A percentile compares a stretch with the other conserved stretches of the same genome.
Conservation (phyloP, 2,888 invertebrate species). For the Quadriops clusia region DNA sequence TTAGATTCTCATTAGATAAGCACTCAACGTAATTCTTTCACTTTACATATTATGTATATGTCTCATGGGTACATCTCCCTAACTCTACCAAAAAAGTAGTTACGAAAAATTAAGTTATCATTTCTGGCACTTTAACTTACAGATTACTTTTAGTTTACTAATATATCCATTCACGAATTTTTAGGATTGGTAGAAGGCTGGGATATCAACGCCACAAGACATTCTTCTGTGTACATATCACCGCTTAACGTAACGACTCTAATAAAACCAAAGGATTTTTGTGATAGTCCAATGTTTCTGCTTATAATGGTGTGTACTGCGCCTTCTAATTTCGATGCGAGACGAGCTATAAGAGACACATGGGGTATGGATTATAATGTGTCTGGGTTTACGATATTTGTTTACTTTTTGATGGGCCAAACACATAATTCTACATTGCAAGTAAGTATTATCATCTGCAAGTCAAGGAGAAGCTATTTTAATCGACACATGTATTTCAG, state of each 20-base stretch:
- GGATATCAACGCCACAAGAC: no score
- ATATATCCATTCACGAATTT: no score
- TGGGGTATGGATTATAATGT: slow-evolving; percentile 44
- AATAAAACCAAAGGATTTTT: slow-evolving; percentile 47
- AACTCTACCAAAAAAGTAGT: no score
- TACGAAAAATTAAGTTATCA: no score
- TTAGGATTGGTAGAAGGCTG: no score
- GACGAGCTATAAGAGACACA: slow-evolving; percentile 56
- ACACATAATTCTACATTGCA: slow-evolving; percentile 43
- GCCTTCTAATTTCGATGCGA: slow-evolving; percentile 51
- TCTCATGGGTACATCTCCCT: no score
- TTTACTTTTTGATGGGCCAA: slow-evolving; percentile 50
- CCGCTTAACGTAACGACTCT: slow-evolving; percentile 56
- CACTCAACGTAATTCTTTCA: no score
- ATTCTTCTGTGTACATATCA: no score
- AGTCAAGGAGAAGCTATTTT: neutral
- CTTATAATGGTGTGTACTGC: slow-evolving; percentile 66
- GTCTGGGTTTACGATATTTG: slow-evolving; percentile 32
- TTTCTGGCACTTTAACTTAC: no score
- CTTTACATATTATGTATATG: no score
- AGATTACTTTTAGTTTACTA: no score
- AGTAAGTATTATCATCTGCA: slow-evolving; percentile 25
- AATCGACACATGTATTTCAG: slow-evolving; percentile 34
- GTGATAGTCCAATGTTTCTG: slow-evolving; percentile 42
- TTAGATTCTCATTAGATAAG: no score